Evolutionary conservation across 1,140 invertebrate genomes (phyloP).

Genomic region (Gryon sp.): DNA sequence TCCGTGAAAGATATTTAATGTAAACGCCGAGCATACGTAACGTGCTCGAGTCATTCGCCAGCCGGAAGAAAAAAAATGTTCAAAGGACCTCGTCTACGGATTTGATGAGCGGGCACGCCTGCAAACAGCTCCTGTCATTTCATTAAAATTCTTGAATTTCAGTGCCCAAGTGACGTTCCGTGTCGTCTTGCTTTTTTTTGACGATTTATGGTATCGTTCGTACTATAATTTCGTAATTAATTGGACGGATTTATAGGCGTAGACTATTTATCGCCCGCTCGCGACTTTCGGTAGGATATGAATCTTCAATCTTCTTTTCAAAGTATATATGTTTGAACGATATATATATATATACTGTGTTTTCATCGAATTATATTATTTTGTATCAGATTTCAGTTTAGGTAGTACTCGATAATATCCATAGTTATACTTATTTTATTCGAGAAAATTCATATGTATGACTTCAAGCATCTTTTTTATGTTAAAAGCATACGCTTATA

Average conservation of each 20-base stretch:
- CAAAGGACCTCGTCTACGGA: constrained; percentile 47
- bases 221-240: constrained; percentile 46
- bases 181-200: constrained; percentile 43
- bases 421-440: background rate
- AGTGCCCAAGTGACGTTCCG: constrained; percentile 21
- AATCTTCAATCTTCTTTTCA: too few species aligned
- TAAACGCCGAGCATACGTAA: constrained; percentile 36
- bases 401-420: too few species aligned
- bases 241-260: constrained; percentile 42
- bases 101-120: constrained; percentile 44
- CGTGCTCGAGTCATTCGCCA: constrained; percentile 35
- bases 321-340: too few species aligned
- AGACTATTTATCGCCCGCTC: constrained; percentile 3
- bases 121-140: constrained; percentile 30
- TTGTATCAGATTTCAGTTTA: too few species aligned
- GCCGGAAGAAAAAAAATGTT: constrained; percentile 49
- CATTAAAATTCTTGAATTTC: constrained; percentile 52
- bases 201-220: constrained; percentile 37
- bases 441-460: background rate
- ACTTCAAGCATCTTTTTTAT: too few species aligned
- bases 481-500: too few species aligned
- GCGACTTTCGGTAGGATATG: too few species aligned
- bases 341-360: too few species aligned
- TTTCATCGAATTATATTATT: too few species aligned
- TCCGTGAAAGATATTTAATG: constrained; percentile 43